Percentiles rank a stretch among this genome's conserved stretches.
Evolutionary conservation across 2,888 invertebrate species (phyloP).

Genomic region (Heterodera filipjevi): DNA sequence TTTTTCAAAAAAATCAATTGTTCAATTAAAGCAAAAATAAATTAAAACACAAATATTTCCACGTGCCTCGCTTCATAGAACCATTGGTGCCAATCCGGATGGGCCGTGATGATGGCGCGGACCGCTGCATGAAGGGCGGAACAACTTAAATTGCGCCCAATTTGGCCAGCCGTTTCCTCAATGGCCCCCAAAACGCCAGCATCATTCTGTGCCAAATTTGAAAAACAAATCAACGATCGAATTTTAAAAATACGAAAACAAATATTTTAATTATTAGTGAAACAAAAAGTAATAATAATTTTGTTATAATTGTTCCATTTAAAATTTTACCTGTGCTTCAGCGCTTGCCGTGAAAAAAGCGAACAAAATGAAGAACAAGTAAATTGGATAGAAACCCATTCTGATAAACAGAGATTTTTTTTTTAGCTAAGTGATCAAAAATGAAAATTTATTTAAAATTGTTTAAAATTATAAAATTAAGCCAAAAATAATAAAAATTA

Average conservation of each 20-base stretch:
- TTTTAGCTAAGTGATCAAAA: too few species aligned
- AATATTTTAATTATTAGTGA: background rate
- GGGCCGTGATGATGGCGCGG: background rate
- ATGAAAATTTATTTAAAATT: too few species aligned
- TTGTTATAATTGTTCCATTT: background rate
- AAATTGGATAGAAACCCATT: background rate
- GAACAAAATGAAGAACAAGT: background rate
- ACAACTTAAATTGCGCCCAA: background rate
- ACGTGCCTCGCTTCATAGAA: background rate
- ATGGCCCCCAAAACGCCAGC: background rate
- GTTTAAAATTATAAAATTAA: too few species aligned
- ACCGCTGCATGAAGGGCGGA: background rate
- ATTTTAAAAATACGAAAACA: background rate
- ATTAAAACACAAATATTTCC: too few species aligned
- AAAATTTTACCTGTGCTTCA: background rate
- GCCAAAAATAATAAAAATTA: too few species aligned
- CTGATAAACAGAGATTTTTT: too few species aligned
- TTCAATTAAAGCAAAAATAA: background rate
- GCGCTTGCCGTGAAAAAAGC: background rate
- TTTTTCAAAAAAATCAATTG: background rate
- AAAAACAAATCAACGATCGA: background rate
- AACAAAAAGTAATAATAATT: background rate
- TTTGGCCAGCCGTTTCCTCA: background rate
- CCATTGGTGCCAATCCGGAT: constrained; percentile 6
- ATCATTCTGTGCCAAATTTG: background rate